Evolutionary conservation across 2,113 vertebrate genomes (phyloP).

Genomic region (Seriola aureovittata): DNA sequence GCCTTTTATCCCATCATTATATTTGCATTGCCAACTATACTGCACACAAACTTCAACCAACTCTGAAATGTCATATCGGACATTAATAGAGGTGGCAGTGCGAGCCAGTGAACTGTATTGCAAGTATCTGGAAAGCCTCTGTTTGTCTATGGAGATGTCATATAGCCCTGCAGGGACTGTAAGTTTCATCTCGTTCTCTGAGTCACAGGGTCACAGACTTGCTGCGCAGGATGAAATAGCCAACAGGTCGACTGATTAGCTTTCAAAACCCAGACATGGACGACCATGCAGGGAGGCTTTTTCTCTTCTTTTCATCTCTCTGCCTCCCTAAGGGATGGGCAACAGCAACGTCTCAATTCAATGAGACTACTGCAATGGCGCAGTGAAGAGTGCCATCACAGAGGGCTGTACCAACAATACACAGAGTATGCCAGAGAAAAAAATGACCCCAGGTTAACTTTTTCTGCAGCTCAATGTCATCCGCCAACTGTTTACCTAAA

Average conservation of each 20-base stretch:
- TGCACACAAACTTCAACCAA: neutral
- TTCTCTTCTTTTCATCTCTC: constrained; percentile 23
- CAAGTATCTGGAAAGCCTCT: constrained; percentile 4
- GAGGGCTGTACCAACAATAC: constrained; percentile 13
- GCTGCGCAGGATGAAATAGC: constrained; percentile 39
- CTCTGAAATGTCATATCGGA: neutral
- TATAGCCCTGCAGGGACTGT: constrained; percentile 13
- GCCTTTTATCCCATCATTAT: too few relatives aligned
- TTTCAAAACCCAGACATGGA: constrained; percentile 36
- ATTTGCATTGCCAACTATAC: too few relatives aligned
- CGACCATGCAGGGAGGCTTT: constrained; percentile 16
- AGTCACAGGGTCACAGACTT: constrained; percentile 49
- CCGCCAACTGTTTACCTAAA: neutral
- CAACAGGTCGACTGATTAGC: constrained; percentile 50
- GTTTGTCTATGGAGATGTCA: constrained; percentile 10
- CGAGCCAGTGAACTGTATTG: neutral
- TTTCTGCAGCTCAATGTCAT: neutral
- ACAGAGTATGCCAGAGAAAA: neutral
- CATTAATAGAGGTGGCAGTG: neutral
- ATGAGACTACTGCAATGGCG: neutral
- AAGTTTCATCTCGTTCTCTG: constrained; percentile 37
- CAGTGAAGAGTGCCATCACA: neutral
- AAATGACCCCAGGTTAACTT: neutral
- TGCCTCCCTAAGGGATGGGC: neutral
- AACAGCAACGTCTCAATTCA: neutral